Conservation (phyloP, 1,140 invertebrate genomes). For the Chironomus tepperi region DNA sequence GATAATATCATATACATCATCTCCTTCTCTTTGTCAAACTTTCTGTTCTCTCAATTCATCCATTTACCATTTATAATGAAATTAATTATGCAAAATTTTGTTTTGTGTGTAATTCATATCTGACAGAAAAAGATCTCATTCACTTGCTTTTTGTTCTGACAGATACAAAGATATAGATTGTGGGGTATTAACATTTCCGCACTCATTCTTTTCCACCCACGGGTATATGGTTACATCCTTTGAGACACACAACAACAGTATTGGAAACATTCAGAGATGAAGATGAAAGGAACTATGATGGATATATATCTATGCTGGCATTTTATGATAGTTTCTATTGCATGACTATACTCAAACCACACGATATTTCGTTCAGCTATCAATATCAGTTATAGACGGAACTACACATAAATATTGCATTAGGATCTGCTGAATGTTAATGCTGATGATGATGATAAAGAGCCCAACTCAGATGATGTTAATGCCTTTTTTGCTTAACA, state of each 20-base stretch:
- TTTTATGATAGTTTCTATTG: no score
- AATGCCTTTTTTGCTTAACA: not conserved
- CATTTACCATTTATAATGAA: not conserved
- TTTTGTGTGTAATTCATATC: slow-evolving; percentile 1
- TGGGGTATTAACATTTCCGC: not conserved
- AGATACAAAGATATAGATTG: not conserved
- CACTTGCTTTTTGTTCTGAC: not conserved
- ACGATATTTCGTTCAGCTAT: no score
- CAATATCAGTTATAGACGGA: no score
- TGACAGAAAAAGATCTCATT: slow-evolving; percentile 12
- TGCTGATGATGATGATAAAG: slow-evolving; percentile 2
- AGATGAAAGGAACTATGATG: not conserved
- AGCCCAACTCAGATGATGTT: slow-evolving; percentile 6
- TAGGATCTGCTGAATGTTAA: not conserved
- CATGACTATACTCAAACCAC: no score
- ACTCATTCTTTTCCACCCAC: not conserved
- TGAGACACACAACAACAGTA: not conserved
- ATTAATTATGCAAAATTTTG: slow-evolving; percentile 15
- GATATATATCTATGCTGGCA: not conserved
- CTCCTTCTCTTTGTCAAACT: not conserved
- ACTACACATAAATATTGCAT: not conserved
- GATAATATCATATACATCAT: not conserved
- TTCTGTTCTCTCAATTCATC: no score
- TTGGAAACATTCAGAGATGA: not conserved
- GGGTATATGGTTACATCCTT: not conserved